These are phyloP conservation scores for Biston stratarius DNA, from an alignment of 2,888 invertebrate species.

Conservation along the genomic window DNA sequence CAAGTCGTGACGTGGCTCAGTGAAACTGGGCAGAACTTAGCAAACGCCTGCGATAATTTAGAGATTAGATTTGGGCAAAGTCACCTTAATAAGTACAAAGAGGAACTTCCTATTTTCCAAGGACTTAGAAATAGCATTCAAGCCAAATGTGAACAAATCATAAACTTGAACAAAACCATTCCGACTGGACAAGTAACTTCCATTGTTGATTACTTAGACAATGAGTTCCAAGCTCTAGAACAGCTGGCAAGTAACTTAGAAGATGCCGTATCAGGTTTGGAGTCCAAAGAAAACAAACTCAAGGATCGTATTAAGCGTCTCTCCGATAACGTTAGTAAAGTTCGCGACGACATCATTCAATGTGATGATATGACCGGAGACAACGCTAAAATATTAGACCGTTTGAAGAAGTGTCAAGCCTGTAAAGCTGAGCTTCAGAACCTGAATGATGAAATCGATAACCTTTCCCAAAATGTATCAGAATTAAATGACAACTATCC, in stretches of 20 bases:
- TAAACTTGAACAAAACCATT: constrained; percentile 90
- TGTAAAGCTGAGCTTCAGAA: constrained; percentile 90
- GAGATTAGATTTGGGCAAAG: constrained; percentile 93
- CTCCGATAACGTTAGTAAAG: constrained; percentile 89
- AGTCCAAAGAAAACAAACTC: constrained; percentile 90
- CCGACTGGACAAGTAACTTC: constrained; percentile 90
- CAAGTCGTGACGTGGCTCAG: constrained; percentile 94
- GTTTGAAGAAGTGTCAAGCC: constrained; percentile 91
- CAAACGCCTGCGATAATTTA: constrained; percentile 91
- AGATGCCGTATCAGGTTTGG: constrained; percentile 90
- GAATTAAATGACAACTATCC: constrained; percentile 92
- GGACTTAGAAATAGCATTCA: constrained; percentile 92
- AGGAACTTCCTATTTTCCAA: constrained; percentile 92
- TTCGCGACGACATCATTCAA: constrained; percentile 94
- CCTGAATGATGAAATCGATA: constrained; percentile 89
- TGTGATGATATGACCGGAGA: constrained; percentile 96
- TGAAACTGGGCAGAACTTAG: constrained; percentile 92
- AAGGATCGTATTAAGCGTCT: constrained; percentile 90
- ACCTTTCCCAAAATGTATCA: constrained; percentile 89
- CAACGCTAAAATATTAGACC: constrained; percentile 92
- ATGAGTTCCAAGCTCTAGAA: constrained; percentile 92
- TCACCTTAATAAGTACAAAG: constrained; percentile 93
- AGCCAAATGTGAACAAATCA: constrained; percentile 92
- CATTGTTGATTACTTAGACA: constrained; percentile 89
- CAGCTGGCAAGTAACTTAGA: constrained; percentile 91